Percentiles rank a stretch among this genome's conserved stretches.
Evolutionary conservation across 2,113 vertebrate genomes (phyloP).

Genomic region (Corydoras maculifer): DNA sequence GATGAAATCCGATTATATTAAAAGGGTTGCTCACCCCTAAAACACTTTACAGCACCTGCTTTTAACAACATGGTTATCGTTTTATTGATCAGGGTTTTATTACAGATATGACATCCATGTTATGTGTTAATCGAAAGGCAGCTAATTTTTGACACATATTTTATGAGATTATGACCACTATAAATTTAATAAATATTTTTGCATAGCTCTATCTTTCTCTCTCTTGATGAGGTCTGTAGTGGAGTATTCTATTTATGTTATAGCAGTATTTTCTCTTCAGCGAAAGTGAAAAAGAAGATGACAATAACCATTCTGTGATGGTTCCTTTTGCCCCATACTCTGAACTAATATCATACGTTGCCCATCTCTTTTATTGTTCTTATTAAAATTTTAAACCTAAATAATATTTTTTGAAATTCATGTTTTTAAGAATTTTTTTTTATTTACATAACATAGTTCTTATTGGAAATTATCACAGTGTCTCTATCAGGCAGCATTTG

Average conservation of each 20-base stretch:
- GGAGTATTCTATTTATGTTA: conserved; percentile 84
- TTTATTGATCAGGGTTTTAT: conserved; percentile 99
- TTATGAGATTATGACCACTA: conserved; percentile 85
- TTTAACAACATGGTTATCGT: conserved; percentile 99
- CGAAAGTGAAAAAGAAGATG: conserved; percentile 20
- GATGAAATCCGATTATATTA: conserved; percentile 99
- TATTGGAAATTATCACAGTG: too few species aligned
- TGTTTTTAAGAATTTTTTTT: too few species aligned
- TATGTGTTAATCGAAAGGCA: conserved; percentile 97
- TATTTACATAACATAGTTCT: too few species aligned
- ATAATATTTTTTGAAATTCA: too few species aligned
- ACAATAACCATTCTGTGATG: conserved; percentile 14
- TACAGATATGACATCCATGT: conserved; percentile 93
- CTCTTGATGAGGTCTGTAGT: conserved; percentile 71
- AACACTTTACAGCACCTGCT: conserved; percentile 88
- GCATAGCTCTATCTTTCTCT: conserved; percentile 62
- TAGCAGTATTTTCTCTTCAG: conserved; percentile 70
- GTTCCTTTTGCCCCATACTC: conserved; percentile 60
- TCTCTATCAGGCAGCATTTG: conserved; percentile 51
- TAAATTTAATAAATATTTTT: conserved; percentile 99
- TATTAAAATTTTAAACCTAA: too few species aligned
- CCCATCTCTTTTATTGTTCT: too few species aligned
- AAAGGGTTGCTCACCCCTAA: conserved; percentile 99
- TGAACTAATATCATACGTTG: too few species aligned
- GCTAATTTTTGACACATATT: conserved; percentile 91